phyloP scores from a whole-genome alignment of 2,797 vertebrate genomes.

The Chaetodon trifasciatus region DNA sequence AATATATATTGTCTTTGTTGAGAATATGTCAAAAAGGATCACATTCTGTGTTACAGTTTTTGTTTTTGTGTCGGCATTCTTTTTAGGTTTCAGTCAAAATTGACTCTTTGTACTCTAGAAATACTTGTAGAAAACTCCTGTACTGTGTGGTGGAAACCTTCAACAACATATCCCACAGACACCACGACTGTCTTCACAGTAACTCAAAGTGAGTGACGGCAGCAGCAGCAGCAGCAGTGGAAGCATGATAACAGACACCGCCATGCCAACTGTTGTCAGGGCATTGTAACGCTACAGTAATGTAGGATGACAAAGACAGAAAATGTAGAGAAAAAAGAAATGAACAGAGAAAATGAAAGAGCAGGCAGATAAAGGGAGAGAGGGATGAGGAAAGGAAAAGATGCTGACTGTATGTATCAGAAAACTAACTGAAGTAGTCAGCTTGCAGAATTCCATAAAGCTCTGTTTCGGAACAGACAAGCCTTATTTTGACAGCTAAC shows the following conservation, averaged over 20 bases:
- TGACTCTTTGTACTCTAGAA: not conserved
- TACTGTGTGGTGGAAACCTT: not conserved
- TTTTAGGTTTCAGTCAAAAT: not conserved
- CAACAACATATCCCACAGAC: not conserved
- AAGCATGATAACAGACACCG: not conserved
- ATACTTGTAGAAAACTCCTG: not conserved
- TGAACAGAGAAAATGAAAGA: not conserved
- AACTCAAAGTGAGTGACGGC: constrained; percentile 31
- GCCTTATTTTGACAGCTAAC: constrained; percentile 18
- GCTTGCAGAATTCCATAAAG: not conserved
- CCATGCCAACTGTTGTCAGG: constrained; percentile 49
- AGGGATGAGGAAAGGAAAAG: not conserved
- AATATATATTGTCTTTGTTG: no score
- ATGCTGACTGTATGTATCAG: not conserved
- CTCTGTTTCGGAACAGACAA: not conserved
- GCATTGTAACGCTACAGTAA: not conserved
- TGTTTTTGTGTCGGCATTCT: not conserved
- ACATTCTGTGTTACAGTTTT: no score
- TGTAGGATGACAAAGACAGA: not conserved
- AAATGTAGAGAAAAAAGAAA: not conserved
- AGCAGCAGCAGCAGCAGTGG: not conserved
- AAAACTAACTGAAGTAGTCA: not conserved
- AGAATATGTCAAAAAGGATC: no score
- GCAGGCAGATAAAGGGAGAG: not conserved
- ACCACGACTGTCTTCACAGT: constrained; percentile 5